Evolutionary conservation across 2,888 invertebrate species (phyloP).

Genomic region (Esperia sulphurella): DNA sequence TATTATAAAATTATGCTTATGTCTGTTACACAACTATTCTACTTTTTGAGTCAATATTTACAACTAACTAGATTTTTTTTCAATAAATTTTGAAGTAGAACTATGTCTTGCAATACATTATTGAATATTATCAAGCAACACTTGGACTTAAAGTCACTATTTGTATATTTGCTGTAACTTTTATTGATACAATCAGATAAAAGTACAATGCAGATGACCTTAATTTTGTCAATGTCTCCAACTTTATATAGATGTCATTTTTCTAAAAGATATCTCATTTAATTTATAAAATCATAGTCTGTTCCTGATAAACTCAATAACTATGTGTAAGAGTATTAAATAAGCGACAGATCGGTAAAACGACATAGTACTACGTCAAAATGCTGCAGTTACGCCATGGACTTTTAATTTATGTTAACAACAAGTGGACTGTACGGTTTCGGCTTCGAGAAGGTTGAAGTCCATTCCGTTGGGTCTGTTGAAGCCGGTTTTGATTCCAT

Average conservation of each 20-base stretch:
- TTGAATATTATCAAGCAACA: too few species aligned
- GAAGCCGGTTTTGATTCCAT: slow-evolving; percentile 97
- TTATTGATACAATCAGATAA: too few species aligned
- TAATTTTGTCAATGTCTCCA: too few species aligned
- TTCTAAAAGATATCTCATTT: too few species aligned
- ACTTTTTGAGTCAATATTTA: slow-evolving; percentile 32
- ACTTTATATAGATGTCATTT: too few species aligned
- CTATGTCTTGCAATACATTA: neutral
- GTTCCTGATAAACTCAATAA: too few species aligned
- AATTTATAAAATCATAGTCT: too few species aligned
- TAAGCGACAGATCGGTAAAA: neutral
- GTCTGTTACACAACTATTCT: slow-evolving; percentile 19
- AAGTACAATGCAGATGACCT: too few species aligned
- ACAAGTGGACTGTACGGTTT: slow-evolving; percentile 93
- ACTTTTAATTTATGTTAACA: slow-evolving; percentile 81
- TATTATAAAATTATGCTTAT: slow-evolving; percentile 51
- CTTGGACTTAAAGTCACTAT: too few species aligned
- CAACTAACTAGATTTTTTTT: slow-evolving; percentile 16
- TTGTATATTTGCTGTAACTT: too few species aligned
- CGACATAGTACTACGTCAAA: too few species aligned
- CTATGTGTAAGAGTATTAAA: too few species aligned
- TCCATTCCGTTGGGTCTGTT: slow-evolving; percentile 89
- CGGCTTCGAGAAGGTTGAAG: slow-evolving; percentile 92
- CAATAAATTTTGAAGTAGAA: neutral
- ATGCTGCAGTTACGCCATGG: neutral